Evolutionary conservation across 2,797 vertebrate species (phyloP).

Genomic region (Antrozous pallidus): DNA sequence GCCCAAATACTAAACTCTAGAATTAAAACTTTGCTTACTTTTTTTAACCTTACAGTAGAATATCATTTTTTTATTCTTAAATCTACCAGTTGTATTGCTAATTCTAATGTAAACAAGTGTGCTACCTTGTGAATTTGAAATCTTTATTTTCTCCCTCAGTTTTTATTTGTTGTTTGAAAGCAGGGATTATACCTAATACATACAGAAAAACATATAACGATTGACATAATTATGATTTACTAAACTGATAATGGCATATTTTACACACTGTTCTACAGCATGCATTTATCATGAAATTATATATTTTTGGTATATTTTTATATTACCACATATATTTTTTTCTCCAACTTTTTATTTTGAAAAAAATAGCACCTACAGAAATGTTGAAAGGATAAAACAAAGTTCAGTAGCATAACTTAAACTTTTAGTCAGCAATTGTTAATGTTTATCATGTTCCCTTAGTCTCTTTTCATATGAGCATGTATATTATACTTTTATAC

Average conservation of each 20-base stretch:
- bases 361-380: background rate
- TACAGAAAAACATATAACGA: background rate
- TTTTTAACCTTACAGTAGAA: background rate
- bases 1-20: background rate
- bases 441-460: background rate
- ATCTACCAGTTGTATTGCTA: background rate
- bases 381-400: background rate
- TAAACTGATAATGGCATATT: background rate
- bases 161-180: background rate
- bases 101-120: background rate
- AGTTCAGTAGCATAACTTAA: background rate
- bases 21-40: background rate
- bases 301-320: background rate
- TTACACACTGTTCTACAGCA: fast-evolving
- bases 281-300: background rate
- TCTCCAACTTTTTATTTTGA: background rate
- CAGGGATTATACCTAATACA: background rate
- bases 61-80: background rate
- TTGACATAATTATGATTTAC: background rate
- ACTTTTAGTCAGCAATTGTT: background rate
- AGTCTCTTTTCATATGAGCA: background rate
- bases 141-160: background rate
- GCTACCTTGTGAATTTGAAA: background rate
- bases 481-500: background rate
- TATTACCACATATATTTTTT: background rate